Evolutionary conservation across 2,113 vertebrate species (phyloP).

Genomic region (Plecturocebus donacophilus): DNA sequence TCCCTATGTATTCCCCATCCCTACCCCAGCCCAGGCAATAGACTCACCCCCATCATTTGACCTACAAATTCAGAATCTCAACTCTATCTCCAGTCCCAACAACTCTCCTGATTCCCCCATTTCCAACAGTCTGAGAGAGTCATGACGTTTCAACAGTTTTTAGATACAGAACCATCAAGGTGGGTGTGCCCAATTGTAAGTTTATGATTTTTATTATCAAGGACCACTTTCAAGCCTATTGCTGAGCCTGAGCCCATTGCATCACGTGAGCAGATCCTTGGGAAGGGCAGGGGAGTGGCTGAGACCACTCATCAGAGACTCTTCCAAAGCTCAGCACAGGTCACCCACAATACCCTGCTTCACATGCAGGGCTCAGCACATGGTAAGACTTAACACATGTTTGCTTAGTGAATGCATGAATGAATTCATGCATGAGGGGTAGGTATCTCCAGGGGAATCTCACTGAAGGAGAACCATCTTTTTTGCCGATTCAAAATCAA

Average conservation of each 20-base stretch:
- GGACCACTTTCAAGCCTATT: neutral
- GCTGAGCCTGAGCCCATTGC: neutral
- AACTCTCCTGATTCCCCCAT: neutral
- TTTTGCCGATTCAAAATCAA: neutral
- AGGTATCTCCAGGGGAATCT: neutral
- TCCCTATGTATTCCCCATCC: neutral
- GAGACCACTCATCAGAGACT: neutral
- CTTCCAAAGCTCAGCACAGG: neutral
- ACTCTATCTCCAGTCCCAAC: neutral
- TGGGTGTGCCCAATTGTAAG: accelerated
- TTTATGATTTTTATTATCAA: neutral
- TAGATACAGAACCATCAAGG: neutral
- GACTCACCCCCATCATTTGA: neutral
- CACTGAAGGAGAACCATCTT: neutral
- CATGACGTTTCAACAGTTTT: neutral
- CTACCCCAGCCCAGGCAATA: neutral
- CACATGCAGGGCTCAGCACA: neutral
- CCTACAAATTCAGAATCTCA: neutral
- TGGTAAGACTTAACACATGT: neutral
- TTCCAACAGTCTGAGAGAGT: neutral
- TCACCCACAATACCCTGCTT: neutral
- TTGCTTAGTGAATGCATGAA: neutral
- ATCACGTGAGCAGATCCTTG: neutral
- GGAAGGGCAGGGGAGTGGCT: too few relatives aligned
- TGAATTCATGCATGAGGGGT: accelerated